Conservation (phyloP, 1,140 invertebrate genomes). For the Zaprionus nigranus region DNA sequence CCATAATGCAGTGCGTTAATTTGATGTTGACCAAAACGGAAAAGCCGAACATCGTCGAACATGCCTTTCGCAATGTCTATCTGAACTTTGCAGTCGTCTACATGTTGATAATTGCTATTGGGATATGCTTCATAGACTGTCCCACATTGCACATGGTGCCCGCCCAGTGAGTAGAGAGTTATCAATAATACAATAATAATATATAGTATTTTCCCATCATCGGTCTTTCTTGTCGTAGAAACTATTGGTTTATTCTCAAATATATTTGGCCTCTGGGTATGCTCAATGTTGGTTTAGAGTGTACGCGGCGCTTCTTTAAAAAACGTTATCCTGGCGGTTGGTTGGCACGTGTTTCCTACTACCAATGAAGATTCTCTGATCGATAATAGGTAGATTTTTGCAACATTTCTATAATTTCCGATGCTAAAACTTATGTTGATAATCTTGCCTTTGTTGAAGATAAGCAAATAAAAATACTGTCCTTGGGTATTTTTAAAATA, state of each 20-base stretch:
- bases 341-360: constrained; percentile 45
- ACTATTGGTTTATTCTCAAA: constrained; percentile 2
- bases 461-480: not conserved
- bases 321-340: constrained; percentile 44
- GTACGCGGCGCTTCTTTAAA: constrained; percentile 38
- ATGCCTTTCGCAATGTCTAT: constrained; percentile 49
- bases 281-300: constrained; percentile 33
- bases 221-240: not conserved
- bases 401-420: constrained; percentile 7
- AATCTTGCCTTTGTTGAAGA: not conserved
- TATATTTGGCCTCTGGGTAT: constrained; percentile 31
- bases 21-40: constrained; percentile 50
- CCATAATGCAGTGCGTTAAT: constrained; percentile 57
- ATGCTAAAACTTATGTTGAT: no score
- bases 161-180: constrained; percentile 12
- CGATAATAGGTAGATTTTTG: no score
- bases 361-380: not conserved
- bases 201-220: not conserved
- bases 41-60: constrained; percentile 42
- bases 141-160: not conserved
- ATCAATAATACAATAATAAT: no score
- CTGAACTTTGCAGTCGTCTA: constrained; percentile 27
- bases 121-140: constrained; percentile 7
- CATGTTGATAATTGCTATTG: constrained; percentile 20
- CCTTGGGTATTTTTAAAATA: constrained; percentile 68